Evolutionary conservation across 1,140 invertebrate species (phyloP).

Genomic region (Caenorhabditis remanei): DNA sequence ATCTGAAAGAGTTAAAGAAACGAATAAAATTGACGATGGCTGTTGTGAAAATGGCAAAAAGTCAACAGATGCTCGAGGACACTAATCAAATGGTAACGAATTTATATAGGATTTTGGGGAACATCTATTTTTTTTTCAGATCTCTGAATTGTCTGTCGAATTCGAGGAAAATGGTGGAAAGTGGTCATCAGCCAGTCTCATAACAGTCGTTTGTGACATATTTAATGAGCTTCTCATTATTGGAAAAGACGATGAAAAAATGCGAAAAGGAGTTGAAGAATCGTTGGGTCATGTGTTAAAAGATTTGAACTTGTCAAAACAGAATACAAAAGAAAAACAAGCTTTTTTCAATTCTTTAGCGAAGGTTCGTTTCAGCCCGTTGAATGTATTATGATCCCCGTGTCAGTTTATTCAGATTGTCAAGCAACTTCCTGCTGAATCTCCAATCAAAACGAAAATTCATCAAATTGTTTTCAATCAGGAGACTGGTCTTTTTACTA

Average conservation of each 20-base stretch:
- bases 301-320: slow-evolving; percentile 18
- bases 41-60: slow-evolving; percentile 35
- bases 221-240: slow-evolving; percentile 31
- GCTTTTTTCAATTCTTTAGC: slow-evolving; percentile 40
- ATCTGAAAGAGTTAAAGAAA: slow-evolving; percentile 35
- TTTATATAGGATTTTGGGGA: not conserved
- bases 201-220: slow-evolving; percentile 18
- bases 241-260: not conserved
- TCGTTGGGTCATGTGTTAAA: slow-evolving; percentile 17
- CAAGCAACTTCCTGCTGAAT: slow-evolving; percentile 29
- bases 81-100: slow-evolving; percentile 13
- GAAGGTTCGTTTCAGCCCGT: not conserved
- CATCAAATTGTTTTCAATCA: slow-evolving; percentile 30
- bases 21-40: slow-evolving; percentile 34
- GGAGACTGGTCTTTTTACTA: not conserved
- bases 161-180: slow-evolving; percentile 15
- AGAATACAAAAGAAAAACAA: slow-evolving; percentile 35
- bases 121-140: not conserved
- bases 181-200: not conserved
- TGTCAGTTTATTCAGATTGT: slow-evolving; percentile 33
- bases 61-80: slow-evolving; percentile 10
- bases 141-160: not conserved
- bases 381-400: not conserved
- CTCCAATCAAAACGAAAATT: slow-evolving; percentile 7
- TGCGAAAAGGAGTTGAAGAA: slow-evolving; percentile 22